These are phyloP conservation scores for Vicugna pacos DNA, from an alignment of 2,113 vertebrate species.

Conservation along the genomic window DNA sequence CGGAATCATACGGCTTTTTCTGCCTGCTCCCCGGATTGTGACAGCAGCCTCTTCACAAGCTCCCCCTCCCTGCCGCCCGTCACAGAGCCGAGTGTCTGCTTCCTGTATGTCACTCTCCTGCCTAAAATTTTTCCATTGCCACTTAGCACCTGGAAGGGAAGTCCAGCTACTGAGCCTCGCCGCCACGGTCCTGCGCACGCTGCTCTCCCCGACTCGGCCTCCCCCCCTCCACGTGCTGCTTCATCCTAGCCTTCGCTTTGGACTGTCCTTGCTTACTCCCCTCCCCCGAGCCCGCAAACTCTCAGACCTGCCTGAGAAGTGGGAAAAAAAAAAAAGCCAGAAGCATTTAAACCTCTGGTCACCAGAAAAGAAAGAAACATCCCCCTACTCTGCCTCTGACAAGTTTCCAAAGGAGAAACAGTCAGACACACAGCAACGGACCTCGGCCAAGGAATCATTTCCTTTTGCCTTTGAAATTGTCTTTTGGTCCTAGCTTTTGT, in stretches of 20 bases:
- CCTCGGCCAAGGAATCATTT: not conserved
- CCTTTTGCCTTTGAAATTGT: not conserved
- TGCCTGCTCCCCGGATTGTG: not conserved
- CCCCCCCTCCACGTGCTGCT: not conserved
- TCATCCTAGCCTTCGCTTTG: not conserved
- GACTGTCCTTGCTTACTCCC: not conserved
- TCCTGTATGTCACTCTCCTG: not conserved
- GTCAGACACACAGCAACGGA: not conserved
- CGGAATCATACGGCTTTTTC: not conserved
- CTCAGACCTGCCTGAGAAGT: not conserved
- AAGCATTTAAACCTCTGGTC: not conserved
- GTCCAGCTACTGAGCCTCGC: not conserved
- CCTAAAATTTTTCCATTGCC: not conserved
- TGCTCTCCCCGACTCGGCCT: not conserved
- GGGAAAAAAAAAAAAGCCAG: not conserved
- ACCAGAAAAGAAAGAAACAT: not conserved
- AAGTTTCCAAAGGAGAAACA: not conserved
- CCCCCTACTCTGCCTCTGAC: not conserved
- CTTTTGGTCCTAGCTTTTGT: constrained; percentile 15
- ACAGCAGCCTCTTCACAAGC: not conserved
- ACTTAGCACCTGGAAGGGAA: not conserved
- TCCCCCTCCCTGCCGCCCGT: not conserved
- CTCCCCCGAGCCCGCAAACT: rapidly evolving
- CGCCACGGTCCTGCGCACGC: not conserved
- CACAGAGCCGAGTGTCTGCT: not conserved